Percentiles rank a stretch among this genome's conserved stretches.
Evolutionary conservation across 2,888 invertebrate species (phyloP).

Genomic region (Steinernema scapterisci): DNA sequence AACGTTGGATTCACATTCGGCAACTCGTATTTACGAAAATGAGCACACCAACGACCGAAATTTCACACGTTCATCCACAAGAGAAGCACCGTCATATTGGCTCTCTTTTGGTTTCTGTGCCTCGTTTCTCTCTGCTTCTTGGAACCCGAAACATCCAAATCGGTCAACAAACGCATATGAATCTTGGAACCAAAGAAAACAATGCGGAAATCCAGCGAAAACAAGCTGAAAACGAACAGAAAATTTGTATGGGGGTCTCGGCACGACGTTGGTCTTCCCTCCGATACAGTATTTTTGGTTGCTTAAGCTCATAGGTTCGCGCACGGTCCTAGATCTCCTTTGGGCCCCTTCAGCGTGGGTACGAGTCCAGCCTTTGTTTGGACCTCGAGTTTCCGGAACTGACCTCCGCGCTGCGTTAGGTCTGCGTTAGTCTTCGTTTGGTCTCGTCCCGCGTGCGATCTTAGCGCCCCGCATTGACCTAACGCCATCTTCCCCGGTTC

Average conservation of each 20-base stretch:
- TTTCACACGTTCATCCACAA: not conserved
- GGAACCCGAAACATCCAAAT: not conserved
- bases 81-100: not conserved
- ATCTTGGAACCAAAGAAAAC: too few species aligned
- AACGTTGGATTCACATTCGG: not conserved
- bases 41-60: not conserved
- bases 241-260: slow-evolving; percentile 11
- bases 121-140: not conserved
- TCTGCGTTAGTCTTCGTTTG: not conserved
- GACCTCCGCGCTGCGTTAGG: not conserved
- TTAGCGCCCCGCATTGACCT: too few species aligned
- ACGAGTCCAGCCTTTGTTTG: not conserved
- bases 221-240: not conserved
- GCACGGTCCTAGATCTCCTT: slow-evolving; percentile 16
- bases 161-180: too few species aligned
- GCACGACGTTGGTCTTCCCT: not conserved
- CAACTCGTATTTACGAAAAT: not conserved
- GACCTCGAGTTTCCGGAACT: not conserved
- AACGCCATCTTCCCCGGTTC: too few species aligned
- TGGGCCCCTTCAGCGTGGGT: slow-evolving; percentile 4
- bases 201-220: not conserved
- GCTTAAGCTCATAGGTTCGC: slow-evolving; percentile 31
- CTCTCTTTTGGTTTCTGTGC: not conserved
- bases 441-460: too few species aligned
- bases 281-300: slow-evolving; percentile 2